phyloP scores from a whole-genome alignment of 2,797 vertebrate genomes.

The Anniella stebbinsi region DNA sequence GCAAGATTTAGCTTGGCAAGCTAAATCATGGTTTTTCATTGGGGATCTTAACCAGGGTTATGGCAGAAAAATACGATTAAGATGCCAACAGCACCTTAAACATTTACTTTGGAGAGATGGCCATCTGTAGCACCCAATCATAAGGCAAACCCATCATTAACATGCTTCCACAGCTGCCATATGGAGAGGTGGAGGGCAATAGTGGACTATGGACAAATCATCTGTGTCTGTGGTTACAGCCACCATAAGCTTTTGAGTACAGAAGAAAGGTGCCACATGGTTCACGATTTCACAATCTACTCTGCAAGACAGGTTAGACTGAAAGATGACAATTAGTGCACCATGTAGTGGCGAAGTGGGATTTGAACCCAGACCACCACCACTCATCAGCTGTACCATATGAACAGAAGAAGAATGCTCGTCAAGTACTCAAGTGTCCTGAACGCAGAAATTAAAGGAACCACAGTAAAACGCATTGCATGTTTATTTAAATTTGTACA shows the following conservation, averaged over 20 bases:
- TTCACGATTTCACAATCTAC: background rate
- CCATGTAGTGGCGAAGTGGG: background rate
- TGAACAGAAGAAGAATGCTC: background rate
- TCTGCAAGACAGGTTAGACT: background rate
- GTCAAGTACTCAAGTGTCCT: background rate
- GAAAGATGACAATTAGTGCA: background rate
- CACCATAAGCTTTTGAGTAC: background rate
- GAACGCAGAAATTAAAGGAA: background rate
- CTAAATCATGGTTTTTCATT: background rate
- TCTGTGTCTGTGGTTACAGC: background rate
- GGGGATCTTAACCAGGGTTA: background rate
- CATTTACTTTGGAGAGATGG: background rate
- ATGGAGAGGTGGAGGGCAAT: background rate
- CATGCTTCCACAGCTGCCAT: background rate
- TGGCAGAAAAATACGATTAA: background rate
- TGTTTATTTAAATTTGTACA: background rate
- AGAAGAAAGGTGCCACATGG: background rate
- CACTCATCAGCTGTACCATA: background rate
- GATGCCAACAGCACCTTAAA: background rate
- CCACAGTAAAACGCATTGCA: background rate
- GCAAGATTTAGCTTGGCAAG: background rate
- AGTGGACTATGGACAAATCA: background rate
- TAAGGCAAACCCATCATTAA: background rate
- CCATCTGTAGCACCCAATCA: background rate
- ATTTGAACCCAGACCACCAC: background rate